Evolutionary conservation across 2,113 vertebrate genomes (phyloP), one percentile per base, ranked within the genome.

Genomic region (Tychaedon coryphoeus): DNA sequence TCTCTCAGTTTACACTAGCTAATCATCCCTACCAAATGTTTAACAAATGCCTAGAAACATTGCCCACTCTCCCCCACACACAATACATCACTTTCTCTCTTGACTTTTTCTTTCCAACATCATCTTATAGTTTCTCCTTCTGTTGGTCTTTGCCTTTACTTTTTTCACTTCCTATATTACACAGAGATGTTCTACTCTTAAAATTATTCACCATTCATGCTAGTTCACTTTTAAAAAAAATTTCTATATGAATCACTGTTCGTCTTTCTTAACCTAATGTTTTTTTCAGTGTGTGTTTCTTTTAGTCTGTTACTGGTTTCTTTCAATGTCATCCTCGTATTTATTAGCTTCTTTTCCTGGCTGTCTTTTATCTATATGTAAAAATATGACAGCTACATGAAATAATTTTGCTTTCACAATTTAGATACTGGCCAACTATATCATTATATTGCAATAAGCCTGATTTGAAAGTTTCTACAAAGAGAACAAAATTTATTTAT

Each of bases 11-110:
- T 80, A 67, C 33, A 71, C 24, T 84, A 74, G 25, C 65, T 95
- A 95, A 95, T 97, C 48, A 92, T 95, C 25, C 36, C 45, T 50
- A 71, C n/a, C 89, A 92, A 97, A 95, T 87, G 76, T 77, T 84
- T 84, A 86, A 91, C 36, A 95, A 91, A 95, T 81, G 83, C 48
- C 51, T 69, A n/a, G 51, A 88, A 92, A 80, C 42, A 61, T 22
- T 88, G 51, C 69, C 43, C 43, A 29, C 65, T 92, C 69, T 83
- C 31, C 25, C 34, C 1, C 50, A 14, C 15, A 15, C 22, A 24
- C 25, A 79, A 72, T 65, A 54, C 17, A 84, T 77, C 26, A 66
- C 5, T 48, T 3, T 29, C 19, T 51, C 13, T n/a, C 56, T 67
- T 77, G 45, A 80, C 58, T 77, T 95, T 90, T 34, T 56, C 57